Base-by-base conservation (phyloP, 2,888 invertebrate species). In the Chloroclystis v-ata region DNA sequence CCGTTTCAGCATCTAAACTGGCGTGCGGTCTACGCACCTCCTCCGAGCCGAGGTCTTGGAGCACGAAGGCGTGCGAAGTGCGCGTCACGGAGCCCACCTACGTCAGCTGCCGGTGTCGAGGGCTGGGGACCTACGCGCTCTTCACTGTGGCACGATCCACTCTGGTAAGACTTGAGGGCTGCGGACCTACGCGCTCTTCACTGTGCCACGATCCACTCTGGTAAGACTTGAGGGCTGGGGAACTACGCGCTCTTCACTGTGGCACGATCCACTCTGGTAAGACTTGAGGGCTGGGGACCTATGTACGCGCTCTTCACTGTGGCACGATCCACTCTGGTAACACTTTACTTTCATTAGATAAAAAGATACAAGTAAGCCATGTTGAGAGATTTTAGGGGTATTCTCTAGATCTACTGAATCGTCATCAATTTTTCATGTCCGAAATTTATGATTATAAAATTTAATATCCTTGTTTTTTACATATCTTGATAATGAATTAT, bases 11-110 rank as follows among this genome's bases (percentile, higher is more conserved):
- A 14, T 79, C 82, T 25, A 79, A 80, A 56, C 65, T 84, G 45
- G 74, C 77, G 0, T 82, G 82, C 51, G 89, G 76, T 38, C 73
- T 78, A 52, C 84, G 89, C 41, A 86, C 81, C 53, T 73, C 72
- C 9, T 86, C 67, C 62, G 89, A 76, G 70, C 92, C 82, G 52
- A 72, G 70, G 65, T 87, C 72, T 35, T 89, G 71, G 84, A 81
- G 62, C 69, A 87, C 72, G 58, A 82, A 67, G 67, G 78, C 77
- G 6, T 84, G 85, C 43, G 81, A 84, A 30, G 75, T 82, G 38
- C 75, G 80, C n/a, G 70, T 82, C 28, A 82, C 82, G 1, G 82
- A 84, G 48, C 66, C 75, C 0, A 67, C 75, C 0, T 78, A 77
- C 47, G 77, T 79, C 26, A 67, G 75, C 4, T 87, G 86, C 56